Conservation (phyloP, 2,888 invertebrate species). For the Alitta virens region DNA sequence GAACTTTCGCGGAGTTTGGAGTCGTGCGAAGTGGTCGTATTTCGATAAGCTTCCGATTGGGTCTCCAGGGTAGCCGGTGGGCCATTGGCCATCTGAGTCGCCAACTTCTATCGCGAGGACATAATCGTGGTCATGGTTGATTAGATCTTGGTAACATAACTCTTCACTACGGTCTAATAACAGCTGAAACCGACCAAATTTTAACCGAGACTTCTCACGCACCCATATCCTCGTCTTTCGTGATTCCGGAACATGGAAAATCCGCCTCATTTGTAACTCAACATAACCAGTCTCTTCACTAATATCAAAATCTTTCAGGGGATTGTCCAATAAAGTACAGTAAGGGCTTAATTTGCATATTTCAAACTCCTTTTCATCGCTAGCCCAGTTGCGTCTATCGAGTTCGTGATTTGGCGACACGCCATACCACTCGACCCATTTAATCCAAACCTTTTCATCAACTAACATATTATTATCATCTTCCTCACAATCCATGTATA, state of each 20-base stretch:
- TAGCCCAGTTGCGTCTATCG: slow-evolving; percentile 30
- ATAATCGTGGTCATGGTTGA: slow-evolving; percentile 23
- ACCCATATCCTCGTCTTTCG: slow-evolving; percentile 27
- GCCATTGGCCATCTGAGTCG: slow-evolving; percentile 24
- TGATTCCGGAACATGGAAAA: slow-evolving; percentile 22
- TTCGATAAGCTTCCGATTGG: slow-evolving; percentile 23
- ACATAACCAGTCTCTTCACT: slow-evolving; percentile 27
- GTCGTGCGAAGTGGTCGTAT: slow-evolving; percentile 11
- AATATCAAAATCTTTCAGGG: slow-evolving; percentile 27
- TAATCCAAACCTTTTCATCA: slow-evolving; percentile 36
- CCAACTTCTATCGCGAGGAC: slow-evolving; percentile 28
- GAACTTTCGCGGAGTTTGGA: background rate
- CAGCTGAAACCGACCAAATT: slow-evolving; percentile 15
- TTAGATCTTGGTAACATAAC: slow-evolving; percentile 20
- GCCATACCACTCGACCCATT: slow-evolving; percentile 36
- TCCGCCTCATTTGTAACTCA: slow-evolving; percentile 28
- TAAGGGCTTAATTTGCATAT: slow-evolving; percentile 29
- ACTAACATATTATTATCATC: slow-evolving; percentile 33
- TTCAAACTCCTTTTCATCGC: slow-evolving; percentile 33
- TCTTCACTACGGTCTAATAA: slow-evolving; percentile 24
- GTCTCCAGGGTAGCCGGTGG: slow-evolving; percentile 24
- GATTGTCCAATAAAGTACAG: slow-evolving; percentile 26
- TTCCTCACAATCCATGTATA: slow-evolving; percentile 24
- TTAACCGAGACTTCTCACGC: slow-evolving; percentile 23
- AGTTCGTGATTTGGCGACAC: slow-evolving; percentile 28